phyloP scores from a whole-genome alignment of 2,113 vertebrate genomes.

The Balaeniceps rex region DNA sequence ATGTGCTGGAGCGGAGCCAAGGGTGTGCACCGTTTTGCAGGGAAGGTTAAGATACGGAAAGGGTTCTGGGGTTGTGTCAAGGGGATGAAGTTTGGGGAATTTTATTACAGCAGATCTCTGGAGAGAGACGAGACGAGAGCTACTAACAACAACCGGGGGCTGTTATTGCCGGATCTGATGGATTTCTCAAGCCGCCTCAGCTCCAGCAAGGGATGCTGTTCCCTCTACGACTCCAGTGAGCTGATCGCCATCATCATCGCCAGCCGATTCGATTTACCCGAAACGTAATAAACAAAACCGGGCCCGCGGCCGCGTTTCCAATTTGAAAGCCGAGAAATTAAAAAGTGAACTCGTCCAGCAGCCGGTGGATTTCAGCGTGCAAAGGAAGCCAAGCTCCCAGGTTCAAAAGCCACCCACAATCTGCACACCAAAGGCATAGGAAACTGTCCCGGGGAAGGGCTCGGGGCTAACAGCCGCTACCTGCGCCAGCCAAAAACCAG shows the following conservation, averaged over 20 bases:
- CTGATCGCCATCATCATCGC: fast-evolving
- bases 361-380: fast-evolving
- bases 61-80: background rate
- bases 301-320: background rate
- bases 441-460: background rate
- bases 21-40: background rate
- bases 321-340: background rate
- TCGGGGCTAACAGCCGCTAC: background rate
- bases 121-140: background rate
- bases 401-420: background rate
- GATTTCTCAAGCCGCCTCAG: background rate
- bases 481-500: background rate
- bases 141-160: background rate
- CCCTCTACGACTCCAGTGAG: background rate
- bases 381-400: background rate
- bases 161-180: background rate
- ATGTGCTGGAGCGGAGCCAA: fast-evolving
- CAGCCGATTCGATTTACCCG: fast-evolving
- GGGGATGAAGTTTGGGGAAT: background rate
- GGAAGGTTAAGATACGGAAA: background rate
- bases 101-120: background rate
- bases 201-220: background rate
- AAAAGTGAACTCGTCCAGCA: background rate
- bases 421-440: background rate
- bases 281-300: background rate